phyloP scores from a whole-genome alignment of 2,888 invertebrate species.

The Brachylomia viminalis region DNA sequence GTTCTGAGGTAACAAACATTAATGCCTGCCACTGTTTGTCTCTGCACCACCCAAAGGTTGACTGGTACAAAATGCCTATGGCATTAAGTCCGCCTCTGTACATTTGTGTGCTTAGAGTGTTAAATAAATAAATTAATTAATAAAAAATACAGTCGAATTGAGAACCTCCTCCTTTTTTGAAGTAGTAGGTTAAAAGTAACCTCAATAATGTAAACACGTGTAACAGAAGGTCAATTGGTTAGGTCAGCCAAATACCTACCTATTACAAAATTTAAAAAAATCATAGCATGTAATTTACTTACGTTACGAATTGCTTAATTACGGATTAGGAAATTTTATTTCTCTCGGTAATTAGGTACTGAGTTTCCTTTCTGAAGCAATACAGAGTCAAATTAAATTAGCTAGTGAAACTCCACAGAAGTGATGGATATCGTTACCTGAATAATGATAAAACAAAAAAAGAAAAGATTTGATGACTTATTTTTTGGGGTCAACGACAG shows the following conservation, averaged over 20 bases:
- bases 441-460: neutral
- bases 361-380: neutral
- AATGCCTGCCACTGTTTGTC: too few species aligned
- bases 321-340: neutral
- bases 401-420: neutral
- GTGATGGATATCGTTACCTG: neutral
- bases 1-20: too few species aligned
- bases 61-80: too few species aligned
- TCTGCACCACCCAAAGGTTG: too few species aligned
- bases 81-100: too few species aligned
- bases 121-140: too few species aligned
- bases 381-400: neutral
- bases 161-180: too few species aligned
- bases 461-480: neutral
- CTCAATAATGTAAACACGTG: neutral
- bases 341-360: slow-evolving; percentile 11
- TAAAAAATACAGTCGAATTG: too few species aligned
- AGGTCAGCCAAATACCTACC: neutral
- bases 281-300: neutral
- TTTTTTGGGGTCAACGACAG: neutral
- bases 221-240: neutral
- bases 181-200: neutral
- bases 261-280: neutral
- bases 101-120: too few species aligned
- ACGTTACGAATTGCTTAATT: slow-evolving; percentile 26